phyloP scores from a whole-genome alignment of 2,113 vertebrate species.

The Sinocyclocheilus anophthalmus region DNA sequence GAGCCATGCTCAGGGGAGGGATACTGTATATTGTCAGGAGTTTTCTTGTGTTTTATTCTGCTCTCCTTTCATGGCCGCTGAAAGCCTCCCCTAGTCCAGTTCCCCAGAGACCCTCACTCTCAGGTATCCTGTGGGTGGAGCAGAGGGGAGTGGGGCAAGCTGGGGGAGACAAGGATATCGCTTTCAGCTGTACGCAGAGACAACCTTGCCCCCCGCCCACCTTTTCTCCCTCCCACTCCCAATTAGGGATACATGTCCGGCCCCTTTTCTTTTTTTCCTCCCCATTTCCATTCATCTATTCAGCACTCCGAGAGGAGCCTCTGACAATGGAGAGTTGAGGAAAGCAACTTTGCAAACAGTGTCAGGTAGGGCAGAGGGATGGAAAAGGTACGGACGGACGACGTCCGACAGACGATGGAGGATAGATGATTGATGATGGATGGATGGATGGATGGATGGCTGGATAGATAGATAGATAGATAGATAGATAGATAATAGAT shows the following conservation, averaged over 20 bases:
- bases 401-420: not conserved
- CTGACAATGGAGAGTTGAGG: conserved; percentile 67
- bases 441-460: not conserved
- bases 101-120: conserved; percentile 83
- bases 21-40: conserved; percentile 63
- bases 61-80: conserved; percentile 77
- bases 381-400: not conserved
- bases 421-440: too few relatives aligned
- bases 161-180: conserved; percentile 83
- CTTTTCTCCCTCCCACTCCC: conserved; percentile 56
- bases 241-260: conserved; percentile 64
- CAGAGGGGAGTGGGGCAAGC: conserved; percentile 78
- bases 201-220: conserved; percentile 56
- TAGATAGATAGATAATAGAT: not conserved
- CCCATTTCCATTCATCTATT: conserved; percentile 48
- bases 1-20: conserved; percentile 58
- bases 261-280: conserved; percentile 41
- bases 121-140: conserved; percentile 81
- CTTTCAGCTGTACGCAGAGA: conserved; percentile 64
- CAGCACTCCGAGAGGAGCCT: conserved; percentile 60
- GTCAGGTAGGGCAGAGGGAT: conserved; percentile 7
- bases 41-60: conserved; percentile 78
- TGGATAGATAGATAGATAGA: not conserved
- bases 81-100: conserved; percentile 78
- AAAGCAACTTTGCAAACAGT: conserved; percentile 66